Conservation (phyloP, 2,888 invertebrate genomes). For the Chirona hameri region DNA sequence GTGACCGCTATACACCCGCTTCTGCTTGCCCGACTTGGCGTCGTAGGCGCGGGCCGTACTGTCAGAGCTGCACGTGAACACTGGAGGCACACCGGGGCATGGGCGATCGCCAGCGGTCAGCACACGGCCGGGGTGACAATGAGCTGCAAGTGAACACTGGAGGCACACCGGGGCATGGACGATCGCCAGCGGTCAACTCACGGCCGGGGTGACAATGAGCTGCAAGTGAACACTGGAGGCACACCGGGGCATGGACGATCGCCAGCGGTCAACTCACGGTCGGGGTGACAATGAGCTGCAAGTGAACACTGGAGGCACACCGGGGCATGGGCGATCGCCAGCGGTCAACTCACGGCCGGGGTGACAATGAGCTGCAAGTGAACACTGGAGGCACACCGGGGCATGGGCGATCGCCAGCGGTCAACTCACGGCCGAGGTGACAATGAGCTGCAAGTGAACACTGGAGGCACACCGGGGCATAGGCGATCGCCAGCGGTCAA, state of each 20-base stretch:
- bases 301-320: constrained; percentile 48
- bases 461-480: constrained; percentile 41
- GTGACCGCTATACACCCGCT: constrained; percentile 46
- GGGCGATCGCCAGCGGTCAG: too few relatives aligned
- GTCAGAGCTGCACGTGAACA: constrained; percentile 51
- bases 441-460: constrained; percentile 49
- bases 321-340: too few relatives aligned
- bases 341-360: too few relatives aligned
- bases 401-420: too few relatives aligned
- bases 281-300: too few relatives aligned
- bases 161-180: background rate
- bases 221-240: constrained; percentile 49
- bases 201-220: too few relatives aligned
- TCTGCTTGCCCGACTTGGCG: constrained; percentile 49
- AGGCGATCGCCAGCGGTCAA: too few relatives aligned
- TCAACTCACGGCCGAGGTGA: too few relatives aligned
- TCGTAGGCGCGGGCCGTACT: constrained; percentile 48
- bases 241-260: too few relatives aligned
- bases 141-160: constrained; percentile 51
- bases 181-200: too few relatives aligned
- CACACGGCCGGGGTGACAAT: too few relatives aligned
- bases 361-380: constrained; percentile 51
- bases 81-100: constrained; percentile 42
- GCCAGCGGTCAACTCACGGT: too few relatives aligned
- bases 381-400: constrained; percentile 44